Evolutionary conservation across 1,140 invertebrate genomes (phyloP).

Genomic region (Plectrocnemia conspersa): DNA sequence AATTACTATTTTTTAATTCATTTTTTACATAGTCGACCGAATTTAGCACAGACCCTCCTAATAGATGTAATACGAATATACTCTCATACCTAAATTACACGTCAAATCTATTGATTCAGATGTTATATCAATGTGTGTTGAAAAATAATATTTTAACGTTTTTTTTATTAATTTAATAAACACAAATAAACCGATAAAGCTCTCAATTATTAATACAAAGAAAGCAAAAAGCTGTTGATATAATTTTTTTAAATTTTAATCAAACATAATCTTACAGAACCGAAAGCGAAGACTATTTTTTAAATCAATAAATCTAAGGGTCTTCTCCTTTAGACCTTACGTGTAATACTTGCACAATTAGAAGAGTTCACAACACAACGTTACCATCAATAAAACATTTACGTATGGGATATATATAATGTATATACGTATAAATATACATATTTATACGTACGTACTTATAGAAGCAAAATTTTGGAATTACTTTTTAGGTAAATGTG

Average conservation of each 20-base stretch:
- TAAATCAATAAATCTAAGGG: no score
- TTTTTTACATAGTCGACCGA: constrained; percentile 30
- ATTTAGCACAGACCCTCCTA: constrained; percentile 29
- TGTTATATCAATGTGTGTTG: no score
- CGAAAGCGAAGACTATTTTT: no score
- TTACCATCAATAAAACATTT: constrained; percentile 24
- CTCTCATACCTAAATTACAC: constrained; percentile 34
- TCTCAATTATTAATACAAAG: no score
- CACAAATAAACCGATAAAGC: no score
- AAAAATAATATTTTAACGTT: no score
- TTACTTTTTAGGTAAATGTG: constrained; percentile 8
- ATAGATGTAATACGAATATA: constrained; percentile 35
- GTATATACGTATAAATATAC: constrained; percentile 8
- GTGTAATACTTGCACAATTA: constrained; percentile 21
- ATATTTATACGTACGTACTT: constrained; percentile 5
- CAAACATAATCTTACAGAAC: no score
- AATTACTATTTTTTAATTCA: constrained; percentile 33
- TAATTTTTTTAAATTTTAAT: no score
- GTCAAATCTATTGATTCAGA: constrained; percentile 15
- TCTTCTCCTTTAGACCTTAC: constrained; percentile 14
- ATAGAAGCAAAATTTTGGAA: constrained; percentile 20
- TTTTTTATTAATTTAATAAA: no score
- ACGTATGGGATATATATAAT: constrained; percentile 11
- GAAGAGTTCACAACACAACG: constrained; percentile 23
- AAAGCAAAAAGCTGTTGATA: no score